Conservation (phyloP, 2,797 vertebrate species). For the Pogonophryne albipinna region DNA sequence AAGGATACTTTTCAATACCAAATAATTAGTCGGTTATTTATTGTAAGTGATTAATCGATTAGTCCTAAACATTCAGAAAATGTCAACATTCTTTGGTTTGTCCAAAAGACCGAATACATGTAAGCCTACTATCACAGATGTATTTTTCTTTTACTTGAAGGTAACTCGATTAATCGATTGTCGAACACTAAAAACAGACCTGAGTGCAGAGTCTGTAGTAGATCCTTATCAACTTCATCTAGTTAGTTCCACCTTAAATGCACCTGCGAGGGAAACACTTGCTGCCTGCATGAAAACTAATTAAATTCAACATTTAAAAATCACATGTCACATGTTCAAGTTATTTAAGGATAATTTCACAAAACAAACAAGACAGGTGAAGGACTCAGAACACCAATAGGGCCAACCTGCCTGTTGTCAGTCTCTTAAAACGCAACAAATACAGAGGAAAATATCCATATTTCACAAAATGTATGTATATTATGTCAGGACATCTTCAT, state of each 20-base stretch:
- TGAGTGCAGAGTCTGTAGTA: background rate
- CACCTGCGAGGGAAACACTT: conserved; percentile 38
- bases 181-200: background rate
- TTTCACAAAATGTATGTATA: accelerated
- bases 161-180: background rate
- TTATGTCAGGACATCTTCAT: accelerated
- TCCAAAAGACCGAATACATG: background rate
- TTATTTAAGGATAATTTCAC: background rate
- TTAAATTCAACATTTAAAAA: background rate
- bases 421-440: background rate
- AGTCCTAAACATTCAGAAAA: too few relatives aligned
- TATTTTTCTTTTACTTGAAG: too few relatives aligned
- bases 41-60: too few relatives aligned
- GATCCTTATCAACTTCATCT: background rate
- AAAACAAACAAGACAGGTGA: background rate
- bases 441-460: accelerated
- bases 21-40: too few relatives aligned
- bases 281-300: background rate
- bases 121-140: background rate
- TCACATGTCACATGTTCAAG: background rate
- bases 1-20: too few relatives aligned
- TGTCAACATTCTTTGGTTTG: background rate
- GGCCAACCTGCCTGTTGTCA: accelerated
- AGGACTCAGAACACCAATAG: background rate
- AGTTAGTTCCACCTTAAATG: conserved; percentile 51